Base-by-base conservation (phyloP, 2,888 invertebrate genomes). In the Ophraella communa region DNA sequence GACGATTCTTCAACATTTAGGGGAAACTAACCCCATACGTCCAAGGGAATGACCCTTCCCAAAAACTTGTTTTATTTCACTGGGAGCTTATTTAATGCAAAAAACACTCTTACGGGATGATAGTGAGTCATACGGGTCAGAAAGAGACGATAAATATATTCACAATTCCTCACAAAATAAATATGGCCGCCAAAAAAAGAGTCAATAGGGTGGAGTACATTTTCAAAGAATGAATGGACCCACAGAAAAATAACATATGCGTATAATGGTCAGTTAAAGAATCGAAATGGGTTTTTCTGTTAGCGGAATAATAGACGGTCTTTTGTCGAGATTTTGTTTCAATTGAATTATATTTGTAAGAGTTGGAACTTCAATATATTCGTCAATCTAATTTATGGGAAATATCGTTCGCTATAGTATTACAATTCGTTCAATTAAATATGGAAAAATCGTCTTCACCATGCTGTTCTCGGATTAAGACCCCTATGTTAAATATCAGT, bases 231-330 rank as follows among this genome's bases (percentile, higher is more conserved):
- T 49, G 65, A 65, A 65, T 65, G 62, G 61, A 65, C 65, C 65
- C 65, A 65, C 62, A 65, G 66, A 66, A 66, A 66, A 66, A 47
- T 64, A 67, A 64, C 67, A 67, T 67, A 67, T 67, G 67, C 67
- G 44, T 56, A 55, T 64, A 65, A 67, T 67, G 65, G 67, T 65
- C 65, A 67, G 64, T 65, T 65, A 64, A 65, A 62, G 56, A 62
- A 67, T 64, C 63, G 53, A 66, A 64, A 65, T 65, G 65, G 63
- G 51, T 64, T 63, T 63, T 61, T 64, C 56, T 66, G 61, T 66
- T 60, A 66, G 52, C 49, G 63, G 53, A 64, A 63, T 66, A 63
- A 66, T 66, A 52, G 65, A 45, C 58, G 33, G 42, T 56, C 66
- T 52, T 63, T 66, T 64, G 62, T 62, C 42, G 20, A 54, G 47